phyloP scores from a whole-genome alignment of 2,797 vertebrate species.

The Cyclura pinguis region DNA sequence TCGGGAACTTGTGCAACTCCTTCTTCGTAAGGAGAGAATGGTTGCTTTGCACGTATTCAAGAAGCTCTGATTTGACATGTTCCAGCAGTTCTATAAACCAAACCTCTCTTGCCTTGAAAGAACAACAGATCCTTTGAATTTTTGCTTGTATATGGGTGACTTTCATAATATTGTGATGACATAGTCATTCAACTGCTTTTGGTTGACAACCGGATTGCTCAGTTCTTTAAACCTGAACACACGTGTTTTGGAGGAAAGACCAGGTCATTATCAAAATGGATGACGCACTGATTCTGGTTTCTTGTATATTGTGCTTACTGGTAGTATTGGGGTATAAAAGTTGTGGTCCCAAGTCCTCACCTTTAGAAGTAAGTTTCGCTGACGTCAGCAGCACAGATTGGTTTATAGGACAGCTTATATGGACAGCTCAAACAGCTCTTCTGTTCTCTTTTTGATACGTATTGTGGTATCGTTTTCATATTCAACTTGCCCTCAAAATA shows the following conservation, averaged over 20 bases:
- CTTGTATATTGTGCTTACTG: neutral
- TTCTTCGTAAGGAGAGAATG: neutral
- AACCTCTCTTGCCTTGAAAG: neutral
- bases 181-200: neutral
- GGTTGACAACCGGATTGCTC: neutral
- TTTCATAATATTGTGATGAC: neutral
- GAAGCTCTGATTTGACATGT: neutral
- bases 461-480: conserved; percentile 37
- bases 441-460: neutral
- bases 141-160: neutral
- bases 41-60: conserved; percentile 49
- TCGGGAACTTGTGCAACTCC: conserved; percentile 50
- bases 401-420: neutral
- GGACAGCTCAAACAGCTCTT: neutral
- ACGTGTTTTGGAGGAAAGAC: neutral
- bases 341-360: neutral
- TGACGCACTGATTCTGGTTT: neutral
- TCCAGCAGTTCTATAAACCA: neutral
- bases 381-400: neutral
- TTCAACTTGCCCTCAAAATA: neutral
- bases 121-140: neutral
- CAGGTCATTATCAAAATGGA: neutral
- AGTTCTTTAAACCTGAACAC: neutral
- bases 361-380: neutral
- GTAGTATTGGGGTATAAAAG: neutral